A percentile compares a stretch with the other conserved stretches of the same genome.
Evolutionary conservation across 1,140 invertebrate species (phyloP).

Genomic region (Lepidotrigona ventralis): DNA sequence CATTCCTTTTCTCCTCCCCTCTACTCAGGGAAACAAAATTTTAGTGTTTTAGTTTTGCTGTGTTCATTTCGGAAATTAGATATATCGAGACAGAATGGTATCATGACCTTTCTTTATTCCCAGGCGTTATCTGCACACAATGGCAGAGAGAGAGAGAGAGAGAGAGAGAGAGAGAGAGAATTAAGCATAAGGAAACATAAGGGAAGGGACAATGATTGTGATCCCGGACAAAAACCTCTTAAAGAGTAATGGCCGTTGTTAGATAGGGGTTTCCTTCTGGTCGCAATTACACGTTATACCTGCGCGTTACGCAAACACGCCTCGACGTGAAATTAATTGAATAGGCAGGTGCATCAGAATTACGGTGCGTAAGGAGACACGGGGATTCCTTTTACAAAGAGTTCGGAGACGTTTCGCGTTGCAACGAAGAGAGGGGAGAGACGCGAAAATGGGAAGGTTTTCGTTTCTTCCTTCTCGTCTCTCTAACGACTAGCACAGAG

Average conservation of each 20-base stretch:
- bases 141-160: not conserved
- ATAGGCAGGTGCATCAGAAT: slow-evolving; percentile 11
- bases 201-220: slow-evolving; percentile 1
- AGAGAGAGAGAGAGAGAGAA: no score
- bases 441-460: slow-evolving; percentile 8
- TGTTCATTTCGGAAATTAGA: slow-evolving; percentile 2
- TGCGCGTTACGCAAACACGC: slow-evolving; percentile 27
- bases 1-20: not conserved
- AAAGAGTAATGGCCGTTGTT: slow-evolving; percentile 22
- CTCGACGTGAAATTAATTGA: slow-evolving; percentile 31
- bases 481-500: not conserved
- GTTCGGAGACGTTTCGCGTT: slow-evolving; percentile 12
- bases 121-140: slow-evolving; percentile 35
- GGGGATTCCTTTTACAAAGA: slow-evolving; percentile 10
- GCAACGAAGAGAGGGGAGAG: not conserved
- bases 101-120: not conserved
- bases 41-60: not conserved
- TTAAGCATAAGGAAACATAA: not conserved
- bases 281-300: slow-evolving; percentile 32
- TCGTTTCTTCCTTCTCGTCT: no score
- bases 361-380: slow-evolving; percentile 3
- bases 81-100: not conserved
- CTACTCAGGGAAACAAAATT: not conserved
- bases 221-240: slow-evolving; percentile 18
- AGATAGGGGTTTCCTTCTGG: not conserved